Evolutionary conservation across 2,888 invertebrate genomes (phyloP).

Genomic region (Tiphia femorata): DNA sequence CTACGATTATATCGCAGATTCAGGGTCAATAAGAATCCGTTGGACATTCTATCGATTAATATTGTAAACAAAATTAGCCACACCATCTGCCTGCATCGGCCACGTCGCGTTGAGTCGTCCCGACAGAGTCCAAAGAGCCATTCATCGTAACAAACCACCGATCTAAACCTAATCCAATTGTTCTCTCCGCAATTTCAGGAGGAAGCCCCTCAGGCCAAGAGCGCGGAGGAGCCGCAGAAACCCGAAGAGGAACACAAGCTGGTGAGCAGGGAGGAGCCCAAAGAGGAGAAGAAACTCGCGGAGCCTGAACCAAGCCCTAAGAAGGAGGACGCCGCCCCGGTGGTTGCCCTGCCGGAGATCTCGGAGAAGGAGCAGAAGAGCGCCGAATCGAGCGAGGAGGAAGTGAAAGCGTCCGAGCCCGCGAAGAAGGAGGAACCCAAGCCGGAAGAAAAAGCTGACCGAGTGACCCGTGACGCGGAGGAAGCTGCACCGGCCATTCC

Average conservation of each 20-base stretch:
- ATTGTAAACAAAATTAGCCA: too few relatives aligned
- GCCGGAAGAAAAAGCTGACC: conserved; percentile 52
- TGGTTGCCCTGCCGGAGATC: not conserved
- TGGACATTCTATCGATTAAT: too few relatives aligned
- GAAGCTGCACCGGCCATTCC: conserved; percentile 30
- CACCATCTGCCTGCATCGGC: too few relatives aligned
- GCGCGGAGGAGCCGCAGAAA: conserved; percentile 33
- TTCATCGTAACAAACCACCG: too few relatives aligned
- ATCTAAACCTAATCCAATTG: too few relatives aligned
- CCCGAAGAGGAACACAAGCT: conserved; percentile 26
- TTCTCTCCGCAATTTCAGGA: conserved; percentile 34
- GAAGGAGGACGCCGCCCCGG: conserved; percentile 26
- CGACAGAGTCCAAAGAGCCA: too few relatives aligned
- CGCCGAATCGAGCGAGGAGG: conserved; percentile 34
- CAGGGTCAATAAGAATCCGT: too few relatives aligned
- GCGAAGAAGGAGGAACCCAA: conserved; percentile 61
- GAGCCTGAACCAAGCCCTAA: conserved; percentile 28
- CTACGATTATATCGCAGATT: not conserved
- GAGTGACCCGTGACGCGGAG: conserved; percentile 53
- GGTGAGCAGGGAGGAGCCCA: conserved; percentile 30
- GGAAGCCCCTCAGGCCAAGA: conserved; percentile 39
- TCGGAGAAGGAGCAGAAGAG: not conserved
- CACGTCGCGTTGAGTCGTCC: too few relatives aligned
- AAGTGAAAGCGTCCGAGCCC: conserved; percentile 54
- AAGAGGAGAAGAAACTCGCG: conserved; percentile 39